Base-by-base conservation (phyloP, 2,797 vertebrate species). In the Streptopelia turtur region DNA sequence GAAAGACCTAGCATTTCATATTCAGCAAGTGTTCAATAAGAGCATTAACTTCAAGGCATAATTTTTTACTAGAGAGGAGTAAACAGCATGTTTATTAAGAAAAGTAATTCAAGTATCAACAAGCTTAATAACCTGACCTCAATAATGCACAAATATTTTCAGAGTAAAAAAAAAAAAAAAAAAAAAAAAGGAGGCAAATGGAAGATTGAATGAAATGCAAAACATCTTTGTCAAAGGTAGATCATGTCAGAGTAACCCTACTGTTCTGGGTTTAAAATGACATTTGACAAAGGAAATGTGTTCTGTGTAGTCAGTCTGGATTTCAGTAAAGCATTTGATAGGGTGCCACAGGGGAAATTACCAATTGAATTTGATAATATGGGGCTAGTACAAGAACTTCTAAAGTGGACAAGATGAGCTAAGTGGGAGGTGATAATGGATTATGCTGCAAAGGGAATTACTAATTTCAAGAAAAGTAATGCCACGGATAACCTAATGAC, bases 341-440 rank as follows among this genome's bases (percentile, higher is more conserved):
- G 59, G 39, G n/a, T 33, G 86, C 45, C 96, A 94, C 92, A 81
- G 50, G 94, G 95, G 96, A 95, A 92, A 95, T 92, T 94, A 90
- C 18, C 53, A 76, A 89, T 59, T 89, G 74, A 92, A 96, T 96
- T 95, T 92, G 45, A 84, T 94, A 90, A 95, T 92, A 86, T 65
- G 21, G 37, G 74, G 65, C 86, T 94, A 95, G 90, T 78, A 86
- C 39, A 86, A 86, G 89, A 96, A 96, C 70, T 95, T 95, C 81
- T 90, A 87, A 93, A 95, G 69, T 78, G 72, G 81, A 72, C 92
- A 90, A 93, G 33, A 92, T 88, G 88, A 93, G 83, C 77, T 90
- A 95, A 96, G 74, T 94, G 77, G 86, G 41, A 96, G 57, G 80
- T 94, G 92, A 90, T 95, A 94, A 96, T 92, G 90, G 89, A 92